Conservation (phyloP, 2,113 vertebrate species). For the Thalassarche chlororhynchos region DNA sequence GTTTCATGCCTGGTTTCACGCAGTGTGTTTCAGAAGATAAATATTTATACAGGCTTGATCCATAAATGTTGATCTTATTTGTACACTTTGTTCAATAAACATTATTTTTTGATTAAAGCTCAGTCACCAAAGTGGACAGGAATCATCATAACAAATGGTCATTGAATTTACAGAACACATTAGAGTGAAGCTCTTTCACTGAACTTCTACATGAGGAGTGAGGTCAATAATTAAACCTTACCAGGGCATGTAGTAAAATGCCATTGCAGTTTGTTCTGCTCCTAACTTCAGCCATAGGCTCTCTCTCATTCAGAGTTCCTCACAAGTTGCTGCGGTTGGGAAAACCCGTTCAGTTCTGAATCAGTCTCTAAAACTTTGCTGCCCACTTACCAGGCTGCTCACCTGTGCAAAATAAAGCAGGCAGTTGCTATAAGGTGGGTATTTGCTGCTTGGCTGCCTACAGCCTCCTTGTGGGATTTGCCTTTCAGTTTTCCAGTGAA, state of each 20-base stretch:
- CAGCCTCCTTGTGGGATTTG: not conserved
- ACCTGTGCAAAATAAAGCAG: not conserved
- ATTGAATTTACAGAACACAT: not conserved
- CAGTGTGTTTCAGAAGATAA: not conserved
- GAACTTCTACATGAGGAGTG: not conserved
- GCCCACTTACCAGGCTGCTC: not conserved
- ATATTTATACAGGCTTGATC: not conserved
- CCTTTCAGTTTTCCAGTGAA: not conserved
- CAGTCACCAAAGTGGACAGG: not conserved
- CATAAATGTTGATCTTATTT: not conserved
- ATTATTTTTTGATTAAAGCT: not conserved
- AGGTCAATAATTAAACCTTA: not conserved
- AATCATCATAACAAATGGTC: not conserved
- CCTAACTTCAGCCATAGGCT: not conserved
- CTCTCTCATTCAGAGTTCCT: rapidly evolving
- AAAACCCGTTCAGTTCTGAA: not conserved
- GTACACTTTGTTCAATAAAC: not conserved
- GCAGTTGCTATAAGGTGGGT: not conserved
- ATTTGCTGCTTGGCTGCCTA: not conserved
- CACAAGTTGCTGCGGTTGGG: not conserved
- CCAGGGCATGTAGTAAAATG: not conserved
- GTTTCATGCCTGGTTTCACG: not conserved
- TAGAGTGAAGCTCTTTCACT: not conserved
- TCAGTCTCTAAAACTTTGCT: not conserved
- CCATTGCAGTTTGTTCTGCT: not conserved